Conservation (phyloP, 2,113 vertebrate genomes). For the Cacatua alba region DNA sequence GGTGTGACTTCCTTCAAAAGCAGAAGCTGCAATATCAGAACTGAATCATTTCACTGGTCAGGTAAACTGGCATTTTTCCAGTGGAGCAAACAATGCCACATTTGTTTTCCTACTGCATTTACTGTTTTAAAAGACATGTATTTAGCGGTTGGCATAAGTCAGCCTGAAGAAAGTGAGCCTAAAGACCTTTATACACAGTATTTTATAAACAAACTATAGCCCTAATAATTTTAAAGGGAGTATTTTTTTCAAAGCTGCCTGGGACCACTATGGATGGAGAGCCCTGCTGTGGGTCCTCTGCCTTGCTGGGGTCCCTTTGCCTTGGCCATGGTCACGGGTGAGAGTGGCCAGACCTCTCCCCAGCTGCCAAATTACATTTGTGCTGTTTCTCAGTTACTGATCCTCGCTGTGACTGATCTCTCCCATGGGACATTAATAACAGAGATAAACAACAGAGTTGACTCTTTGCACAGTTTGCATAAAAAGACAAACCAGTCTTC, state of each 20-base stretch:
- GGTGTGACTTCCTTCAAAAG: neutral
- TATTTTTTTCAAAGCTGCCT: neutral
- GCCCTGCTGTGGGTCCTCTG: accelerated
- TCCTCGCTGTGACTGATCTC: neutral
- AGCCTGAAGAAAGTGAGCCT: neutral
- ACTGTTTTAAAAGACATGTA: neutral
- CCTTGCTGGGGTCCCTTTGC: neutral
- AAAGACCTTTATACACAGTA: neutral
- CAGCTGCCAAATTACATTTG: accelerated
- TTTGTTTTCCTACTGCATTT: neutral
- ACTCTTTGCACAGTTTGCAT: neutral
- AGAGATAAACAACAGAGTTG: neutral
- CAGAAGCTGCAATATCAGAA: neutral
- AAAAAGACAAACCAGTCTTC: neutral
- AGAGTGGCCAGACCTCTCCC: neutral
- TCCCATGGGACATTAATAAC: neutral
- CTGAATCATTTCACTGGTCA: neutral
- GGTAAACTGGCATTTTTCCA: neutral
- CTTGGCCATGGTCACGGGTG: accelerated
- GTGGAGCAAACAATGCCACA: neutral
- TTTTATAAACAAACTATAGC: neutral
- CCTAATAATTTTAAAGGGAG: neutral
- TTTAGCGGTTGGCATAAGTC: neutral
- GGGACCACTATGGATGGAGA: neutral
- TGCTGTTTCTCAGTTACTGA: neutral